phyloP scores from a whole-genome alignment of 2,797 vertebrate genomes.

The Arnoldichthys spilopterus region DNA sequence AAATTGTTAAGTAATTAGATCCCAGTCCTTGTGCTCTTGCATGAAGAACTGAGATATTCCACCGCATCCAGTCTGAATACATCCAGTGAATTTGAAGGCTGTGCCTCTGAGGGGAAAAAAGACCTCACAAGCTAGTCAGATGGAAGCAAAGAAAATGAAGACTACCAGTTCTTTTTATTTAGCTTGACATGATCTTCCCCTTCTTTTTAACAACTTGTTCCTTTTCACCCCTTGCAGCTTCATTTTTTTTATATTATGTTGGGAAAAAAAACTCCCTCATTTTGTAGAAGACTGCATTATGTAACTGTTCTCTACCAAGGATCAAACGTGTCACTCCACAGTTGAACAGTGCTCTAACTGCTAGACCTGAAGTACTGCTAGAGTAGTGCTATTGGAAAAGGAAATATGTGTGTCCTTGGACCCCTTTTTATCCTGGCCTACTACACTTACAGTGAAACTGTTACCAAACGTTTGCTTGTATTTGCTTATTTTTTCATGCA shows the following conservation, averaged over 20 bases:
- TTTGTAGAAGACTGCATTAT: constrained; percentile 1
- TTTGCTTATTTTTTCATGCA: not conserved
- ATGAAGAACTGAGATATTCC: constrained; percentile 18
- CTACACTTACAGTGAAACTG: not conserved
- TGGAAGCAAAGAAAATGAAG: constrained; percentile 3
- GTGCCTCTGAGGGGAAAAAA: not conserved
- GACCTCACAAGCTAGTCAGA: not conserved
- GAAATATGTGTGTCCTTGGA: not conserved
- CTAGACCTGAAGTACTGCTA: not conserved
- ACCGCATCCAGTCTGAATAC: not conserved
- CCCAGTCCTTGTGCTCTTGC: constrained; percentile 3
- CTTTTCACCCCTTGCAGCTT: not conserved
- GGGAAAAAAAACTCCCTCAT: not conserved
- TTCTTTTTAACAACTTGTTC: not conserved
- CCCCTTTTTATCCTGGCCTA: not conserved
- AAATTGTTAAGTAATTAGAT: constrained; percentile 40
- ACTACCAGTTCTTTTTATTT: constrained; percentile 5
- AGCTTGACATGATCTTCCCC: not conserved
- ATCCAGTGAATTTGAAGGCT: not conserved
- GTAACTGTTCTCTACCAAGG: not conserved
- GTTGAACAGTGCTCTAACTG: constrained; percentile 6
- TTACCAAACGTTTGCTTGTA: not conserved
- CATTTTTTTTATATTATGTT: not conserved
- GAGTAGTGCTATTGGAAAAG: not conserved
- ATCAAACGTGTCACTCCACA: constrained; percentile 11